Conservation (phyloP, 2,888 invertebrate genomes). For the Epinotia ramella region DNA sequence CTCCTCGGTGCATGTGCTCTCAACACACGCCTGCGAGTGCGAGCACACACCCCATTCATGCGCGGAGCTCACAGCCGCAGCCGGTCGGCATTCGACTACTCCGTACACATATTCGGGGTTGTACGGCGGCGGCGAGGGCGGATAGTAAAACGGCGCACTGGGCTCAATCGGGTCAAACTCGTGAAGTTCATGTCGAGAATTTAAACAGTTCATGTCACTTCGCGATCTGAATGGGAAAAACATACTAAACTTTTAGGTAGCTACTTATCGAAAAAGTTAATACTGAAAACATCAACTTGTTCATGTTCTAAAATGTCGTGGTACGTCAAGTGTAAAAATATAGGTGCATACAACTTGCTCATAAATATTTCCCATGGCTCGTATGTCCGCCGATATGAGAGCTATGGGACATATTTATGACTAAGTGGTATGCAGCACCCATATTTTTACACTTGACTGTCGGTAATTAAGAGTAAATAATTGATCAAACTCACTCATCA, state of each 20-base stretch:
- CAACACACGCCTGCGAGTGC: slow-evolving; percentile 58
- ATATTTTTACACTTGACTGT: no score
- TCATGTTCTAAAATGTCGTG: no score
- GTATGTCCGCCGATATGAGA: no score
- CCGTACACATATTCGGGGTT: slow-evolving; percentile 72
- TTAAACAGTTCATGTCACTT: slow-evolving; percentile 74
- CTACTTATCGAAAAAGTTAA: background rate
- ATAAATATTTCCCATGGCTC: no score
- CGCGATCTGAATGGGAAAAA: slow-evolving; percentile 46
- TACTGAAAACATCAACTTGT: background rate
- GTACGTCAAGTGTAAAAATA: no score
- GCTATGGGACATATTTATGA: no score
- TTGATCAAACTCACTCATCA: background rate
- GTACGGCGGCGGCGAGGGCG: slow-evolving; percentile 74
- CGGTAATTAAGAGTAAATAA: no score
- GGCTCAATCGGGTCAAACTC: slow-evolving; percentile 63
- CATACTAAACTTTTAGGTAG: background rate
- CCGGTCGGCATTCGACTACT: slow-evolving; percentile 56
- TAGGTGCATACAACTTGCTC: no score
- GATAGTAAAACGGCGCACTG: slow-evolving; percentile 68
- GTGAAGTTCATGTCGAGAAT: slow-evolving; percentile 60
- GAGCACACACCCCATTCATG: slow-evolving; percentile 57
- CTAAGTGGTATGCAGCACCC: no score
- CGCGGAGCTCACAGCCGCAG: slow-evolving; percentile 51
- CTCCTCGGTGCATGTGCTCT: slow-evolving; percentile 57